Percentiles rank a stretch among this genome's conserved stretches.
These are phyloP conservation scores for Heliconius melpomene DNA, from an alignment of 1,140 invertebrate genomes.

Conservation along the genomic window DNA sequence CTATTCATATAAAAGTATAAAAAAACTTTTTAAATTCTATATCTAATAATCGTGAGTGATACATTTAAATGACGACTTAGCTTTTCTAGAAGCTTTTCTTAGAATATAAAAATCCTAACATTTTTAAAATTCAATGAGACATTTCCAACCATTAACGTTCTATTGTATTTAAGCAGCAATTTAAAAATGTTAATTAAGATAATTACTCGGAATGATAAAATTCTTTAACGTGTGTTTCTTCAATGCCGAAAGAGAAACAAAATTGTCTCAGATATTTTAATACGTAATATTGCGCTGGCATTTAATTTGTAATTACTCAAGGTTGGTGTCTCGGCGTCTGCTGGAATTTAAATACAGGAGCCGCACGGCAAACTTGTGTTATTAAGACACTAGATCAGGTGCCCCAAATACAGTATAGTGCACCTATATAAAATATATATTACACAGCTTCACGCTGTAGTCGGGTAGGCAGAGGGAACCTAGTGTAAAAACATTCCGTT, in stretches of 20 bases:
- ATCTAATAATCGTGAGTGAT: neutral
- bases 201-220: neutral
- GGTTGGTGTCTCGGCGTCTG: slow-evolving; percentile 52
- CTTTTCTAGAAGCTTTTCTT: neutral
- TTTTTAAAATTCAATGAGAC: slow-evolving; percentile 14
- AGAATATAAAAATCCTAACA: neutral
- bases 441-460: no score
- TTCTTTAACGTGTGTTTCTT: slow-evolving; percentile 2
- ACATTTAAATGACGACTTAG: neutral
- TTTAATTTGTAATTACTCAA: slow-evolving; percentile 66
- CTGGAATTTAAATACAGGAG: slow-evolving; percentile 63
- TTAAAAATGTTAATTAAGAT: slow-evolving; percentile 5
- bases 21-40: no score
- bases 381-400: slow-evolving; percentile 59
- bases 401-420: neutral
- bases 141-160: slow-evolving; percentile 13
- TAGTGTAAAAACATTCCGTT: no score
- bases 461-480: no score
- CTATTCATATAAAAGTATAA: no score
- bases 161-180: slow-evolving; percentile 15
- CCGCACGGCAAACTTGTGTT: slow-evolving; percentile 66
- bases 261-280: slow-evolving; percentile 52
- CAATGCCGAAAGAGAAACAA: slow-evolving; percentile 27
- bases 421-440: no score
- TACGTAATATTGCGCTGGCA: slow-evolving; percentile 72